A percentile compares a stretch with the other conserved stretches of the same genome.
Conservation (phyloP, 92 coral and sea anemone genomes). For the Ricordea florida region DNA sequence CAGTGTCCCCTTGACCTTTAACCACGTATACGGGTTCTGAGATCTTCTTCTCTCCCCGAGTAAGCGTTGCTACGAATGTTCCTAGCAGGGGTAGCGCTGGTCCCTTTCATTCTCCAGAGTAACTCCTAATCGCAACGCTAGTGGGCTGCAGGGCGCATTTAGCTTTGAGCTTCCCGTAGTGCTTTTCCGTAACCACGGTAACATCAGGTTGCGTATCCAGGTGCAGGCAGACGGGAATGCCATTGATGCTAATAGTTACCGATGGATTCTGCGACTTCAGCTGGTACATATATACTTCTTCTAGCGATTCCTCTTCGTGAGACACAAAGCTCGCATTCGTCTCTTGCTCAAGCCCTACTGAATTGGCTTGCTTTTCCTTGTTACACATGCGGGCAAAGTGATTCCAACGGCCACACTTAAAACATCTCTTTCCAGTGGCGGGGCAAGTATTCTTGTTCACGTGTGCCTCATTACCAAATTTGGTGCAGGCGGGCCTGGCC, state of each 20-base stretch:
- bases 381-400: conserved; percentile 29
- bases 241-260: conserved; percentile 5
- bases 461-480: conserved; percentile 12
- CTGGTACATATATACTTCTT: conserved; percentile 26
- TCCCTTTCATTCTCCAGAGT: conserved; percentile 36
- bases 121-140: conserved; percentile 9
- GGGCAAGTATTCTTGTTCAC: not conserved
- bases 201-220: conserved; percentile 24
- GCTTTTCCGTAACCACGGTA: conserved; percentile 3
- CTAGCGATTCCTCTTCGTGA: not conserved
- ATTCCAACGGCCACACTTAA: conserved; percentile 27
- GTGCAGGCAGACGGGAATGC: conserved; percentile 21
- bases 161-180: not conserved
- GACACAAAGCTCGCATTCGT: not conserved
- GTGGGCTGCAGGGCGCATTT: conserved; percentile 4
- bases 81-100: conserved; percentile 18
- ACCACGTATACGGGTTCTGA: conserved; percentile 12
- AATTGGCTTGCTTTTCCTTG: not conserved
- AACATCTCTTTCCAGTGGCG: conserved; percentile 11
- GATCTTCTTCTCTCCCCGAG: not conserved
- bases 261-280: conserved; percentile 21
- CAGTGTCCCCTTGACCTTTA: conserved; percentile 12
- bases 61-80: not conserved
- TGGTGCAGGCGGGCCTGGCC: conserved; percentile 21
- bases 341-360: conserved; percentile 4